Conservation (phyloP, 92 coral and sea anemone species). For the Bergia sp. region DNA sequence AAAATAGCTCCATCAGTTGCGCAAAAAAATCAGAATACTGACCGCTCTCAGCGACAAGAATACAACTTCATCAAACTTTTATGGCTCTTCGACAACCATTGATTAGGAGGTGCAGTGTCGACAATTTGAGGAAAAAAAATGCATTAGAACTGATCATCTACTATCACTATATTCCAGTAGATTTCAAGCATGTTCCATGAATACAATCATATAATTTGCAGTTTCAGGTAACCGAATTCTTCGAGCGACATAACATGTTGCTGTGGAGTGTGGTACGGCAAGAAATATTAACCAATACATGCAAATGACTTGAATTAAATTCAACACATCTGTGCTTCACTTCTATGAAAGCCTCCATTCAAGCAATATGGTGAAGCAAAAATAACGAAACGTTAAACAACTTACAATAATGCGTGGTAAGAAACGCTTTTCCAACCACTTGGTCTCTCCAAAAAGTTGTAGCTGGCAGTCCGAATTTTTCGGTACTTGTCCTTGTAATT, state of each 20-base stretch:
- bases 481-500: conserved; percentile 44
- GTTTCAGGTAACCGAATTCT: not conserved
- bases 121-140: not conserved
- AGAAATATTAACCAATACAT: not conserved
- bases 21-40: not conserved
- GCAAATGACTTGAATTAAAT: conserved; percentile 17
- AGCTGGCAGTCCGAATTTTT: conserved; percentile 69
- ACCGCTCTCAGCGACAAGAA: not conserved
- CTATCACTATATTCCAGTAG: not conserved
- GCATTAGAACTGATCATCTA: not conserved
- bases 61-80: conserved; percentile 37
- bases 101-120: not conserved
- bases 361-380: conserved; percentile 4
- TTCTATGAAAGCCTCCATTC: not conserved
- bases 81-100: not conserved
- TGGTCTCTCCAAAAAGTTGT: conserved; percentile 94
- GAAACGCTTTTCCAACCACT: conserved; percentile 66
- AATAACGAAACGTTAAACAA: not conserved
- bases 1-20: not conserved
- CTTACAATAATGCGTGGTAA: conserved; percentile 64
- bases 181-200: not conserved
- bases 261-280: not conserved
- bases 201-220: not conserved
- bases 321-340: not conserved
- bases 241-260: not conserved